phyloP scores from a whole-genome alignment of 2,888 invertebrate species.

The Hirudinaria manillensis region DNA sequence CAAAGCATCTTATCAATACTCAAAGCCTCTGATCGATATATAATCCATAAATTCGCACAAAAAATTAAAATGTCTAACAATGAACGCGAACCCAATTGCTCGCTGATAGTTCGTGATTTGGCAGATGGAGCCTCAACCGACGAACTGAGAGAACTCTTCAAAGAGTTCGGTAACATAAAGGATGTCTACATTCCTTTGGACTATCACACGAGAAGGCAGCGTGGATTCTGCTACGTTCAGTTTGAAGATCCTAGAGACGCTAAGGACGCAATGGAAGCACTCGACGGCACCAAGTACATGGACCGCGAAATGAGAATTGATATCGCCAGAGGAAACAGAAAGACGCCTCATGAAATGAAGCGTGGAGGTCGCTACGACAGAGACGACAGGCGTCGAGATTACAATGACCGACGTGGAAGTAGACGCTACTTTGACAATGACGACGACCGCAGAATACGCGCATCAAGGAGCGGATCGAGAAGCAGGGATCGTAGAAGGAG shows the following conservation, averaged over 20 bases:
- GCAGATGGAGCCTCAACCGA: not conserved
- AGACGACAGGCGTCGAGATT: no score
- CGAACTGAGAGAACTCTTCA: not conserved
- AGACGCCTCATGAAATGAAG: no score
- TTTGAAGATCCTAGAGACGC: not conserved
- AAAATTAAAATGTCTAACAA: no score
- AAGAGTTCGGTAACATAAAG: not conserved
- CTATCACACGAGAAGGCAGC: not conserved
- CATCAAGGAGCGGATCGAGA: no score
- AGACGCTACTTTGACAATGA: no score
- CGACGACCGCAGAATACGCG: no score
- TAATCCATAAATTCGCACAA: no score
- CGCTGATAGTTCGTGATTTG: not conserved
- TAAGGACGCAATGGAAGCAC: not conserved
- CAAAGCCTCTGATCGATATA: no score
- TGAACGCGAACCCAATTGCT: no score
- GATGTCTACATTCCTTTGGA: conserved; percentile 12
- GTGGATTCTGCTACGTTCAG: not conserved
- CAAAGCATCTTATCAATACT: no score
- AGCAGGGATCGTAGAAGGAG: no score
- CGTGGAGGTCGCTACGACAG: not conserved
- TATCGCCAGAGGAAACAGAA: conserved; percentile 11
- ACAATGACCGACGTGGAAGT: not conserved
- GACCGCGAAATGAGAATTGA: not conserved
- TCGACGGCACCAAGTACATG: not conserved